Evolutionary conservation across 2,797 vertebrate genomes (phyloP), one percentile per base, ranked within the genome.

Genomic region (Scarus forsteni): DNA sequence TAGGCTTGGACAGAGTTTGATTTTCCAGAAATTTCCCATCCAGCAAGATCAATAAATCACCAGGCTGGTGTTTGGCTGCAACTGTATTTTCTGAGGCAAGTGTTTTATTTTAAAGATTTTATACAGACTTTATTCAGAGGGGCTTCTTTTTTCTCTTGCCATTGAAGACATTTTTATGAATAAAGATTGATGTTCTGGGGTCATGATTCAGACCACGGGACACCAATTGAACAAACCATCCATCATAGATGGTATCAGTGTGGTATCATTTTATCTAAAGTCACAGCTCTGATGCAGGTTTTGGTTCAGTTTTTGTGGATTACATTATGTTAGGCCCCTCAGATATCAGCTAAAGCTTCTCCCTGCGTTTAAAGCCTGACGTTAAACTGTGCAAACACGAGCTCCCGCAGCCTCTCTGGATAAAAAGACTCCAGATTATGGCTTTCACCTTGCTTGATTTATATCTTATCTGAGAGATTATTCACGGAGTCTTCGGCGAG

Each of bases 401-500:
- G 39, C 39, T 48, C 70, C 83, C 76, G 74, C 75, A 57, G 9
- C 38, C 49, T 0, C 36, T 58, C 70, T 61, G 11, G 10, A 69
- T 57, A n/a, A 56, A 85, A 77, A 81, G 11, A 73, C 76, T 10
- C 59, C 13, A 54, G 75, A 73, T 82, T 48, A 42, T 7, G 36
- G 72, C 64, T 81, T 85, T 70, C 57, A 60, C 67, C 50, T 42
- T 0, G 61, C 61, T 52, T 73, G 84, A 82, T 89, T 81, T 81
- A 86, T 59, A 71, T 75, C 77, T 89, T 82, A 88, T 91, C 86
- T 64, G 60, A 66, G 72, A 77, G 84, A 88, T 92, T 84, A 90
- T 88, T 87, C 57, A 52, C 18, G 9, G 68, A 67, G 81, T 77
- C 74, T 75, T 83, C 38, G 39, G 70, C 70, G 79, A 85, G 84